phyloP scores from a whole-genome alignment of 2,797 vertebrate genomes.

The Hylomyscus alleni region DNA sequence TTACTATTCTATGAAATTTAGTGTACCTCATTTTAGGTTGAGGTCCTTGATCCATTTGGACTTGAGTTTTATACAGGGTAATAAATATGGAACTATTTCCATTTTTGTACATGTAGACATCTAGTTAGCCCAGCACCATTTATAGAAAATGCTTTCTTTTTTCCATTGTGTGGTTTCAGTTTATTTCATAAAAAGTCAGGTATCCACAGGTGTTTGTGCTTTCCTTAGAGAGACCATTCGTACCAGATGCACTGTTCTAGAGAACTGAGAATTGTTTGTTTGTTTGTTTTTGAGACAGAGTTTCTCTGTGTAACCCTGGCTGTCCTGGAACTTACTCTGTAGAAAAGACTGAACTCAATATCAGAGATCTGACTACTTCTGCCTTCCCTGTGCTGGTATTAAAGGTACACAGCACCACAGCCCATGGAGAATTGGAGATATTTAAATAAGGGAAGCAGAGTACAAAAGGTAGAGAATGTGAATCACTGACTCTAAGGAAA shows the following conservation, averaged over 20 bases:
- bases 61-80: too few species aligned
- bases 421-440: neutral
- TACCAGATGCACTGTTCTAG: accelerated
- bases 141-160: neutral
- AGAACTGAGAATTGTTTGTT: neutral
- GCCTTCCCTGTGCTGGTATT: neutral
- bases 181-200: neutral
- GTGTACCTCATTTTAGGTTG: too few species aligned
- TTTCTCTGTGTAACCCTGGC: neutral
- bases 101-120: neutral
- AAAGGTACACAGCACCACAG: neutral
- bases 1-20: too few species aligned
- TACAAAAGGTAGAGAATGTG: neutral
- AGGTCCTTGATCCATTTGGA: too few species aligned
- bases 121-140: too few species aligned
- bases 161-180: neutral
- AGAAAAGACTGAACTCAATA: neutral
- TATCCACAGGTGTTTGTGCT: neutral
- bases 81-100: too few species aligned
- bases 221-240: neutral
- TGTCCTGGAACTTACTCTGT: neutral
- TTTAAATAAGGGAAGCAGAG: neutral
- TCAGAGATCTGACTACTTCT: neutral
- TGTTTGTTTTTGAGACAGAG: neutral
- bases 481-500: neutral